Conservation (phyloP, 2,113 vertebrate genomes). For the Phalacrocorax carbo region DNA sequence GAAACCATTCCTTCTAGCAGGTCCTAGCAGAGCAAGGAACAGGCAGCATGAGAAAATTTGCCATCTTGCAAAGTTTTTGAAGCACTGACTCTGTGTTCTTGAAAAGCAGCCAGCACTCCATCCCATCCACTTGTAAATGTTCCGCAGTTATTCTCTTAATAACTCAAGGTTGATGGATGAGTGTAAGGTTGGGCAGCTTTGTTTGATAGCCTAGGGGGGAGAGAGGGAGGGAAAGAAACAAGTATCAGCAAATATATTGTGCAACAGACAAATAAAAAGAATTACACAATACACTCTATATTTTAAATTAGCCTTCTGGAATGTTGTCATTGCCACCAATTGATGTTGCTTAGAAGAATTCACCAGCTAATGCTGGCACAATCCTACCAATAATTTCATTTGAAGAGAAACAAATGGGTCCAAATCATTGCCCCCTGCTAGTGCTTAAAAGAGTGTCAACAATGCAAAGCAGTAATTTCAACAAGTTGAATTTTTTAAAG, state of each 20-base stretch:
- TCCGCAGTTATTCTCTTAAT: conserved; percentile 59
- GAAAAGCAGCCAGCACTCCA: conserved; percentile 61
- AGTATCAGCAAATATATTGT: conserved; percentile 69
- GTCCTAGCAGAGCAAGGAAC: conserved; percentile 55
- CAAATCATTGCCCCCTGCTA: not conserved
- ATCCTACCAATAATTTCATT: not conserved
- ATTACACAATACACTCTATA: conserved; percentile 34
- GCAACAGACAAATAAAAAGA: conserved; percentile 62
- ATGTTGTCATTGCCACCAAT: conserved; percentile 39
- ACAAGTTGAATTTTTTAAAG: not conserved
- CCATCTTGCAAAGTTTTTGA: conserved; percentile 62
- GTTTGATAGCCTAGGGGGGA: conserved; percentile 61
- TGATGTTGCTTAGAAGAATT: conserved; percentile 18
- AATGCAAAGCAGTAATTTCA: not conserved
- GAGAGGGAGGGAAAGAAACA: conserved; percentile 37
- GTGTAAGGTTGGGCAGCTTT: conserved; percentile 56
- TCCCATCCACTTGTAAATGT: conserved; percentile 61
- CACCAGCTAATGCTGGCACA: conserved; percentile 1
- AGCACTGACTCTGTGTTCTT: conserved; percentile 45
- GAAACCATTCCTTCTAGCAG: conserved; percentile 52
- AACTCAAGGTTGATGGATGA: conserved; percentile 60
- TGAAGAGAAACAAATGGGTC: not conserved
- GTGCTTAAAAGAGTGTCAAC: not conserved
- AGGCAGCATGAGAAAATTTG: conserved; percentile 38
- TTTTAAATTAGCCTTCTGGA: conserved; percentile 54